Conservation (phyloP, 1,140 invertebrate genomes). For the Brachionus calyciflorus region DNA sequence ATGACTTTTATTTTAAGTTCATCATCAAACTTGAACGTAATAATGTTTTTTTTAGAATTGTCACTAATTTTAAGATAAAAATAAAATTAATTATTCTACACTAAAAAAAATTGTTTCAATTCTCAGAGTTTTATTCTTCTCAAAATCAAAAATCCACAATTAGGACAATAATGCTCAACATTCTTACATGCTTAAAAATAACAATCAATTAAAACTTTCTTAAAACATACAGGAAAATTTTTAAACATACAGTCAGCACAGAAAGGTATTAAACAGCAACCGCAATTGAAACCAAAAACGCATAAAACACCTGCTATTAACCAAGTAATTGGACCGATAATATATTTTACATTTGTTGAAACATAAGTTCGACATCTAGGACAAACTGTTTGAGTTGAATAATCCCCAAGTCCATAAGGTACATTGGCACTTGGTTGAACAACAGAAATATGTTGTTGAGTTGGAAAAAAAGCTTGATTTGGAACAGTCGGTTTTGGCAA, state of each 20-base stretch:
- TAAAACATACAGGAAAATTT: no score
- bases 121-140: conserved; percentile 4
- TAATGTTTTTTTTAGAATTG: no score
- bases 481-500: background rate
- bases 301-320: background rate
- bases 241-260: background rate
- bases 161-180: conserved; percentile 22
- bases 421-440: background rate
- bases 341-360: background rate
- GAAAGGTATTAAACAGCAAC: conserved; percentile 2
- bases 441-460: background rate
- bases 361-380: background rate
- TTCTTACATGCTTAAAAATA: background rate
- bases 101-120: no score
- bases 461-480: background rate
- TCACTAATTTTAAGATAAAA: no score
- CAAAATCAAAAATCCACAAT: background rate
- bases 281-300: background rate
- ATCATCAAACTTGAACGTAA: no score
- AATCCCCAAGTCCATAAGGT: background rate
- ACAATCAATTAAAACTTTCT: background rate
- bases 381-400: background rate
- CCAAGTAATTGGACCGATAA: background rate
- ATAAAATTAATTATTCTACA: no score
- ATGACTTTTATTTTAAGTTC: no score